phyloP scores from a whole-genome alignment of 2,797 vertebrate genomes.

The Sebastes taczanowskii region DNA sequence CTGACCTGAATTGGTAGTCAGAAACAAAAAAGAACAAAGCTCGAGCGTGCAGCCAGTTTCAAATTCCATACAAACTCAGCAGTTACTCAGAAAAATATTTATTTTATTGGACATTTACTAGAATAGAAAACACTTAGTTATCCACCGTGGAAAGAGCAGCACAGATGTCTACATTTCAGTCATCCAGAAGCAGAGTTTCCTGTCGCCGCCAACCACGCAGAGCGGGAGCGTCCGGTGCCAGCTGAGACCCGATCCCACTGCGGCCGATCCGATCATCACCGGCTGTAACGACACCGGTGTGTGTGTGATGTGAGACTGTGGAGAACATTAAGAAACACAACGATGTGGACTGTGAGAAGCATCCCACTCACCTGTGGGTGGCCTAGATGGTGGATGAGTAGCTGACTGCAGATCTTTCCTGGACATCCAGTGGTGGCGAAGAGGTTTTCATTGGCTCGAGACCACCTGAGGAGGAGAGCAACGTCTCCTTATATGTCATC shows the following conservation, averaged over 20 bases:
- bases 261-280: slow-evolving; percentile 87
- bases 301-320: not conserved
- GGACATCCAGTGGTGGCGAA: slow-evolving; percentile 97
- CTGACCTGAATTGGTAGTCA: slow-evolving; percentile 42
- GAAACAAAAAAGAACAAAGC: slow-evolving; percentile 42
- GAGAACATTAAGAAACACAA: not conserved
- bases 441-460: slow-evolving; percentile 90
- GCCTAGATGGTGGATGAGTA: slow-evolving; percentile 94
- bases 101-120: slow-evolving; percentile 72
- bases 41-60: not conserved
- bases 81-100: slow-evolving; percentile 66
- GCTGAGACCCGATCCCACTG: slow-evolving; percentile 92
- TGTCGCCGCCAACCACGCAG: slow-evolving; percentile 92
- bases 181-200: slow-evolving; percentile 95
- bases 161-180: slow-evolving; percentile 89
- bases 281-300: slow-evolving; percentile 82
- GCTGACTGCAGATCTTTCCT: slow-evolving; percentile 91
- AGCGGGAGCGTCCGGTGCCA: slow-evolving; percentile 95
- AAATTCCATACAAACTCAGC: slow-evolving; percentile 31
- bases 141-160: not conserved
- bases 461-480: slow-evolving; percentile 85
- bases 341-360: not conserved
- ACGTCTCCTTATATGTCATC: not conserved
- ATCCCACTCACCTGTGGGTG: slow-evolving; percentile 89
- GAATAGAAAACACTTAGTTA: slow-evolving; percentile 41